Evolutionary conservation across 1,140 invertebrate genomes (phyloP).

Genomic region (Scaptomyza montana): DNA sequence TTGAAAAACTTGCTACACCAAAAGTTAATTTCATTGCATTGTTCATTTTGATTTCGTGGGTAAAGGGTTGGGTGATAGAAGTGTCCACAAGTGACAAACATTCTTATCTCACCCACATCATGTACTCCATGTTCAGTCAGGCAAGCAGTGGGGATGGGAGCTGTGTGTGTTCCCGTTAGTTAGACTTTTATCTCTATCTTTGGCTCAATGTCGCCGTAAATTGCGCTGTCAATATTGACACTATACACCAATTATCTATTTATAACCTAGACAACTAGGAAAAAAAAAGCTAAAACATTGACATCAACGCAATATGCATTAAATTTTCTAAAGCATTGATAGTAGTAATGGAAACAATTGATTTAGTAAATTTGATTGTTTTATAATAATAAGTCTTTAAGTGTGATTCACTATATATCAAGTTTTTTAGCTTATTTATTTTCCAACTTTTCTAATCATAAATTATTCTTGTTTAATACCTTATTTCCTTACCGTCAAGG

Average conservation of each 20-base stretch:
- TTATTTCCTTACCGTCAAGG: too few relatives aligned
- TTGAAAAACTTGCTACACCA: slow-evolving; percentile 50
- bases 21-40: slow-evolving; percentile 75
- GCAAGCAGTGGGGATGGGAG: not conserved
- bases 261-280: slow-evolving; percentile 16
- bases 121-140: not conserved
- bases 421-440: too few relatives aligned
- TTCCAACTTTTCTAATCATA: too few relatives aligned
- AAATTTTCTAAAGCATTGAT: too few relatives aligned
- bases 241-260: slow-evolving; percentile 46
- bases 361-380: too few relatives aligned
- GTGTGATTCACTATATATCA: too few relatives aligned
- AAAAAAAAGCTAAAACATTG: not conserved
- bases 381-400: too few relatives aligned
- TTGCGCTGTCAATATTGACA: slow-evolving; percentile 43
- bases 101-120: slow-evolving; percentile 55
- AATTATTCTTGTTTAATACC: too few relatives aligned
- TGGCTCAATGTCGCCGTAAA: slow-evolving; percentile 46
- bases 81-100: slow-evolving; percentile 60
- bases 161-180: not conserved
- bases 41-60: slow-evolving; percentile 12
- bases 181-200: slow-evolving; percentile 31
- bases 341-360: too few relatives aligned
- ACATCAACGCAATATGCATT: not conserved
- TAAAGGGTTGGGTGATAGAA: not conserved